Evolutionary conservation across 2,888 invertebrate species (phyloP), one percentile per base, ranked within the genome.

Genomic region (Pantelozetes paolii): DNA sequence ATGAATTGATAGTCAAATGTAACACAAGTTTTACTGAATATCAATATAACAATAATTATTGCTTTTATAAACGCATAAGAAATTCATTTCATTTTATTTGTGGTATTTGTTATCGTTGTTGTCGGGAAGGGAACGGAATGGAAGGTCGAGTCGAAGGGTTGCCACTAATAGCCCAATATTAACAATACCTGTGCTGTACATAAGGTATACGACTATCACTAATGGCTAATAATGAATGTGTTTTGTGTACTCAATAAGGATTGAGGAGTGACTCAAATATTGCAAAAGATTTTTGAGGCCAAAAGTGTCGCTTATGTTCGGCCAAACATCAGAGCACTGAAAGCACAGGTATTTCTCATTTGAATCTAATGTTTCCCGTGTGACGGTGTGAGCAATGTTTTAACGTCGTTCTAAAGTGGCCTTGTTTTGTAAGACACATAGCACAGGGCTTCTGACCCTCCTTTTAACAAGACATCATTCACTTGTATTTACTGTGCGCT

Each of bases 381-480:
- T 59, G 59, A n/a, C n/a, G n/a, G n/a, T n/a, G n/a, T n/a, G n/a
- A 59, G 50, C 20, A 20, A 18, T 59, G 59, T 59, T 59, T 30
- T 15, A n/a, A 1, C 26, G 59, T 50, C n/a, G n/a, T 50, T 20
- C 20, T 20, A n/a, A 30, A 30, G 59, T 59, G 26, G 28, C 59
- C 59, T 30, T 59, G 30, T 59, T 59, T 50, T 59, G 28, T 50
- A n/a, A 8, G 50, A 50, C 50, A 50, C 36, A 50, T 20, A 50
- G 50, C 30, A 59, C 59, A 20, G 59, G 28, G 20, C 26, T 28
- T 59, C 9, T 28, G 59, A 28, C 59, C 59, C 59, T 59, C 59
- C 59, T 30, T n/a, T 45, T 59, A 59, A 59, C 59, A 59, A 59
- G 59, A 28, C 59, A 59, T 59, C 59, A 59, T 59, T 59, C n/a